These are phyloP conservation scores for Drosophila monieri DNA, from an alignment of 2,888 invertebrate genomes.

Conservation along the genomic window DNA sequence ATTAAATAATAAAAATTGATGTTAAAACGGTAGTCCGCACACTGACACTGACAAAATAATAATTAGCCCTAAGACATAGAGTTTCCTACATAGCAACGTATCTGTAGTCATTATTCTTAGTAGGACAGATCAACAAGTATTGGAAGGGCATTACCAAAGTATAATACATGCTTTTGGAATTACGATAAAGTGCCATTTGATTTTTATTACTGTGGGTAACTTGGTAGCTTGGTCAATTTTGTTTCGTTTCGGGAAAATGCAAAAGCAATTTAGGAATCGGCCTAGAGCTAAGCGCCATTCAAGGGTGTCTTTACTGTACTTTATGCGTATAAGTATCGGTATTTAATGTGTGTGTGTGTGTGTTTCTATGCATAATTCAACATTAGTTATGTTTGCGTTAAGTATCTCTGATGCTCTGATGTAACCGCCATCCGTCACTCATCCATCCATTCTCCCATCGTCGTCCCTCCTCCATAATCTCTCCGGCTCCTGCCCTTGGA, in stretches of 20 bases:
- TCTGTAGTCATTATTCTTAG: constrained; percentile 25
- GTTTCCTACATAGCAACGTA: constrained; percentile 32
- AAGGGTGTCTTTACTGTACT: constrained; percentile 38
- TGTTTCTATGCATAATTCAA: constrained; percentile 57
- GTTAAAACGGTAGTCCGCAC: constrained; percentile 46
- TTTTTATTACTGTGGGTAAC: constrained; percentile 57
- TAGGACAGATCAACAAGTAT: constrained; percentile 44
- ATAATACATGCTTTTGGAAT: constrained; percentile 49
- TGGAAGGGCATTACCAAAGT: constrained; percentile 58
- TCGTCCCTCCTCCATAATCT: constrained; percentile 37
- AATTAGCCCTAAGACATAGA: constrained; percentile 54
- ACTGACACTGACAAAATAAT: constrained; percentile 47
- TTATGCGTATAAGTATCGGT: constrained; percentile 39
- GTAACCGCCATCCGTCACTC: constrained; percentile 30
- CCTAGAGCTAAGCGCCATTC: constrained; percentile 49
- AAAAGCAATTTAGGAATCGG: constrained; percentile 45
- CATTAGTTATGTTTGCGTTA: constrained; percentile 68
- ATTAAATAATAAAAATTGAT: constrained; percentile 59
- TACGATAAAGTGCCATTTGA: constrained; percentile 29
- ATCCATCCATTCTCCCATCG: constrained; percentile 8
- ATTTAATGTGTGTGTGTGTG: constrained; percentile 13
- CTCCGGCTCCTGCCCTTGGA: constrained; percentile 39
- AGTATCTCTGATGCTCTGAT: constrained; percentile 60
- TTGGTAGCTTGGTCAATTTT: constrained; percentile 73
- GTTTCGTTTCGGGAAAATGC: constrained; percentile 8